Percentiles rank a stretch among this genome's conserved stretches.
Evolutionary conservation across 2,113 vertebrate species (phyloP).

Genomic region (Chaetorhynchus papuensis): DNA sequence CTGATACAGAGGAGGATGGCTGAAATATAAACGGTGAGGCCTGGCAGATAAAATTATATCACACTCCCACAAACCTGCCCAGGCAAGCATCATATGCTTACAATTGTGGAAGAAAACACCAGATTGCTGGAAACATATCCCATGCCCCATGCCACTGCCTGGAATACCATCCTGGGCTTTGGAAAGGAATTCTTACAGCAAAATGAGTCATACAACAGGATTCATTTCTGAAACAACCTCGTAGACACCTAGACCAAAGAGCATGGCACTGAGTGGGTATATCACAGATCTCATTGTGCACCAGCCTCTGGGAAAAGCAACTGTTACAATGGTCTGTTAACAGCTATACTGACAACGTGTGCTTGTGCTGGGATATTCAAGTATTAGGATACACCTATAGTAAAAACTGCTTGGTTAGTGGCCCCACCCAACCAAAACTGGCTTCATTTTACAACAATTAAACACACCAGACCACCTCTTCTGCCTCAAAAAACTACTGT

Average conservation of each 20-base stretch:
- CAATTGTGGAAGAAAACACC: not conserved
- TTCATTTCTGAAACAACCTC: not conserved
- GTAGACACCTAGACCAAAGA: not conserved
- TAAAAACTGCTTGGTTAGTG: not conserved
- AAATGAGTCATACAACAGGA: not conserved
- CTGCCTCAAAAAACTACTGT: not conserved
- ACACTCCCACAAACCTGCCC: not conserved
- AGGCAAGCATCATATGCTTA: not conserved
- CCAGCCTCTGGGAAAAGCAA: not conserved
- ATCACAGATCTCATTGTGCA: not conserved
- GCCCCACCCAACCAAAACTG: not conserved
- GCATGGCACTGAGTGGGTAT: not conserved
- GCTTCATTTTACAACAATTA: not conserved
- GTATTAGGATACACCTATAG: too few relatives aligned
- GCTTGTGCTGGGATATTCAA: not conserved
- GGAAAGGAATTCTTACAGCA: not conserved
- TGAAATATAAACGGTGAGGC: not conserved
- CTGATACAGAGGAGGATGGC: not conserved
- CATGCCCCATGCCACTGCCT: not conserved
- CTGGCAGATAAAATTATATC: not conserved
- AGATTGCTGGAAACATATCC: not conserved
- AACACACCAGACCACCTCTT: not conserved
- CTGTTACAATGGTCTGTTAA: not conserved
- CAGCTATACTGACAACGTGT: too few relatives aligned
- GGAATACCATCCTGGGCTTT: not conserved